Conservation (phyloP, 1,140 invertebrate genomes). For the Daktulosphaira vitifoliae region DNA sequence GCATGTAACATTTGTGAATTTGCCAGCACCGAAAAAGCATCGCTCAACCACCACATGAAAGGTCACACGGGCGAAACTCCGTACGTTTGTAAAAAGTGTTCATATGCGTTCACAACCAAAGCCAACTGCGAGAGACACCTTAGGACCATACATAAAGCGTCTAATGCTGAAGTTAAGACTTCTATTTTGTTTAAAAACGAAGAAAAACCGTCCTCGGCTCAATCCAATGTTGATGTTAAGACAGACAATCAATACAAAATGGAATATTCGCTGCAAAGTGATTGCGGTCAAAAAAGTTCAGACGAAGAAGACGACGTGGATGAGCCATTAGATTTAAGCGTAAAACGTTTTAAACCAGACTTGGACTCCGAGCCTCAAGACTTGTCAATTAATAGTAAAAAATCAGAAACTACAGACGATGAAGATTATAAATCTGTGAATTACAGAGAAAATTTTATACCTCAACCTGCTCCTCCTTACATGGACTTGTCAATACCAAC, state of each 20-base stretch:
- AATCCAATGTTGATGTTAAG: background rate
- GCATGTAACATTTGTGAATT: constrained; percentile 89
- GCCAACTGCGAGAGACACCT: constrained; percentile 83
- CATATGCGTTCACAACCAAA: constrained; percentile 93
- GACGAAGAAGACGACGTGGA: constrained; percentile 41
- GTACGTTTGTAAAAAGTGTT: constrained; percentile 86
- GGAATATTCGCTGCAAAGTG: background rate
- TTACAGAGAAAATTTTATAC: constrained; percentile 42
- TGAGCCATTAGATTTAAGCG: constrained; percentile 23
- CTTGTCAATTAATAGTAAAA: constrained; percentile 55
- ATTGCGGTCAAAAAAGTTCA: constrained; percentile 34
- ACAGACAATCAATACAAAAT: background rate
- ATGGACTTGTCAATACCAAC: constrained; percentile 17
- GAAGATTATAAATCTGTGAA: background rate
- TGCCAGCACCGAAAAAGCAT: constrained; percentile 79
- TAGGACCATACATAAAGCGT: constrained; percentile 77
- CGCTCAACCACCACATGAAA: constrained; percentile 78
- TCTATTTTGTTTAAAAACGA: constrained; percentile 42
- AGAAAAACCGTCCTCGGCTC: background rate
- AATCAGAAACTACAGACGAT: background rate
- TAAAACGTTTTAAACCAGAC: constrained; percentile 30
- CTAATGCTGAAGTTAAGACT: constrained; percentile 75
- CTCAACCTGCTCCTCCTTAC: constrained; percentile 40
- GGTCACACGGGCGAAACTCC: constrained; percentile 91
- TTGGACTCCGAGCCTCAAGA: constrained; percentile 53